phyloP scores from a whole-genome alignment of 64 coral and sea anemone genomes.

The Pocillopora verrucosa region DNA sequence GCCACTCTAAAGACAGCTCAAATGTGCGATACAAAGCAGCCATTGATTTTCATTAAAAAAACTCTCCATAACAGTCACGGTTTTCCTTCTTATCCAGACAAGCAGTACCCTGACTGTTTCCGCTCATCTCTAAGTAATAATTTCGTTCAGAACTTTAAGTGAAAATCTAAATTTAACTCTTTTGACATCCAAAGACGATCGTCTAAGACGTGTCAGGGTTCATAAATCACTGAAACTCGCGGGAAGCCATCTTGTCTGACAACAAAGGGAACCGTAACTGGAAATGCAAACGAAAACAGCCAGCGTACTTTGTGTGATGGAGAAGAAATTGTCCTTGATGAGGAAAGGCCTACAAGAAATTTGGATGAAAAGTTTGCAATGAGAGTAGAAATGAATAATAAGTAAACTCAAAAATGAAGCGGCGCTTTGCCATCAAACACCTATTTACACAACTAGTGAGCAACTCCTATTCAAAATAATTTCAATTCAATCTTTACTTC shows the following conservation, averaged over 20 bases:
- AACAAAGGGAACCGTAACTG: neutral
- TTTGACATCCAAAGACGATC: constrained; percentile 12
- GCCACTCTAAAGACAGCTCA: neutral
- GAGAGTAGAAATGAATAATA: neutral
- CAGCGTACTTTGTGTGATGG: neutral
- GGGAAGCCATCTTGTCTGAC: constrained; percentile 30
- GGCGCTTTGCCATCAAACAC: no score
- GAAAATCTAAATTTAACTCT: constrained; percentile 21
- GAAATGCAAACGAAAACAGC: neutral
- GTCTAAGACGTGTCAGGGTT: constrained; percentile 12
- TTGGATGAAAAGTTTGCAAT: no score
- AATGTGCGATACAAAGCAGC: neutral
- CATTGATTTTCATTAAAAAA: neutral
- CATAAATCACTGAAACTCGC: constrained; percentile 30
- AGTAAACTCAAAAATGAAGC: no score
- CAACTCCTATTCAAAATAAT: neutral
- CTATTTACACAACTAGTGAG: neutral
- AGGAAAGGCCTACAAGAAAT: neutral
- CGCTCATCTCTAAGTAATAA: constrained; percentile 17
- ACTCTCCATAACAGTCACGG: neutral
- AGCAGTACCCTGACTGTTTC: neutral
- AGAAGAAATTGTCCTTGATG: neutral
- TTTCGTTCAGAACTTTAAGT: constrained; percentile 22
- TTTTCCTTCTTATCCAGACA: neutral
- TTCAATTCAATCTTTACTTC: neutral